Evolutionary conservation across 2,888 invertebrate genomes (phyloP).

Genomic region (Pandemis heparana): DNA sequence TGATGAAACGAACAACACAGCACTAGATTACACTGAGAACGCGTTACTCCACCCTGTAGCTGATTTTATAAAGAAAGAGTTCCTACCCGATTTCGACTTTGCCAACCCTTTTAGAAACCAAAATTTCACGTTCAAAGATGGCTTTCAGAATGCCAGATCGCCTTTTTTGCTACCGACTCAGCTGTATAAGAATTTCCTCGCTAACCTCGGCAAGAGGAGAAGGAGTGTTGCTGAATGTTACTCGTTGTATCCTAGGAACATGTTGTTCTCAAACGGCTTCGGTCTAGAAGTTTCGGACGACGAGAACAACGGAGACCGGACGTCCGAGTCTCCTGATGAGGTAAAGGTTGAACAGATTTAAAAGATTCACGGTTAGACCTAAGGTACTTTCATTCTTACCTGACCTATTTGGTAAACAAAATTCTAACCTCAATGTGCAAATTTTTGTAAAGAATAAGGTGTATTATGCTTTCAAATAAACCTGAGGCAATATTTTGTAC

Average conservation of each 20-base stretch:
- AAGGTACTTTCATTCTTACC: too few relatives aligned
- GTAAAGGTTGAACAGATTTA: constrained; percentile 56
- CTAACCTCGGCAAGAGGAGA: constrained; percentile 85
- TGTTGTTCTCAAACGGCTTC: constrained; percentile 82
- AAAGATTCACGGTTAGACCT: too few relatives aligned
- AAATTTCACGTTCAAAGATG: constrained; percentile 73
- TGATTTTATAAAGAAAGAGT: constrained; percentile 82
- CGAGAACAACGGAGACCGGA: constrained; percentile 73
- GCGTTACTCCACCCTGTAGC: constrained; percentile 76
- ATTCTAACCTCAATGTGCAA: too few relatives aligned
- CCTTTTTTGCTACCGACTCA: constrained; percentile 90
- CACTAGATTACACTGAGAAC: constrained; percentile 77
- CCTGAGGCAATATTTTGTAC: too few relatives aligned
- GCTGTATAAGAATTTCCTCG: constrained; percentile 91
- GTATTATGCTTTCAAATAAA: too few relatives aligned
- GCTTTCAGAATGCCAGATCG: constrained; percentile 69
- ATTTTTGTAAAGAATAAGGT: too few relatives aligned
- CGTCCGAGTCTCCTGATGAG: constrained; percentile 81
- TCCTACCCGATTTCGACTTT: constrained; percentile 79
- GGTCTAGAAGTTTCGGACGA: constrained; percentile 78
- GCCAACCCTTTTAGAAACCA: constrained; percentile 78
- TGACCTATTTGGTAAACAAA: too few relatives aligned
- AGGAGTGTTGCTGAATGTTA: constrained; percentile 79
- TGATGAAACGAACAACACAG: constrained; percentile 64
- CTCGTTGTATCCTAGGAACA: constrained; percentile 82